phyloP scores from a whole-genome alignment of 2,113 vertebrate species.

The Carassius carassius region DNA sequence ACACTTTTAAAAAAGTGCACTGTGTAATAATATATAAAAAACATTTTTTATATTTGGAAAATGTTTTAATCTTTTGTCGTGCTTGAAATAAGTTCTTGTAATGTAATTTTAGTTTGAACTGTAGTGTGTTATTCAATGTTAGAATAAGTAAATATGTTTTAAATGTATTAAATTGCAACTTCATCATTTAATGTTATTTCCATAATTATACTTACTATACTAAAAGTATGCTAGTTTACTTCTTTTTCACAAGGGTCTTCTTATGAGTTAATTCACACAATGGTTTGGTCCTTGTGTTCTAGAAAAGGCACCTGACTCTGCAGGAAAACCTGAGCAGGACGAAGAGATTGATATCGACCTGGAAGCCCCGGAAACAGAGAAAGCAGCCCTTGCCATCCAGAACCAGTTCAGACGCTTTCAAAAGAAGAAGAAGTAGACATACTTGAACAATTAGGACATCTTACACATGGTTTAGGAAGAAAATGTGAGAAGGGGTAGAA shows the following conservation, averaged over 20 bases:
- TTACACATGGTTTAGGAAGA: conserved; percentile 29
- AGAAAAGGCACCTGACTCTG: conserved; percentile 75
- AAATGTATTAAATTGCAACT: not conserved
- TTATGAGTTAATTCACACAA: not conserved
- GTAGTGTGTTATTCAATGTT: not conserved
- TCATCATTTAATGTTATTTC: not conserved
- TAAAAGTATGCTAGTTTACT: not conserved
- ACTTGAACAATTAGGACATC: conserved; percentile 45
- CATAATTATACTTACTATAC: not conserved
- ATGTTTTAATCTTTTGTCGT: not conserved
- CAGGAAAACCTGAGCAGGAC: conserved; percentile 81
- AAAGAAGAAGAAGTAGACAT: conserved; percentile 85
- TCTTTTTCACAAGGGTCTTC: not conserved
- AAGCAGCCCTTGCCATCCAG: conserved; percentile 91
- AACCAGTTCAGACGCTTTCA: conserved; percentile 93
- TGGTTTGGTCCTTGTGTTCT: conserved; percentile 42
- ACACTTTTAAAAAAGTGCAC: too few relatives aligned
- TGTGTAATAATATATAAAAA: not conserved
- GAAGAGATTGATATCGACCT: conserved; percentile 93
- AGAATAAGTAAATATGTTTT: not conserved
- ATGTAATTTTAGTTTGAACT: not conserved
- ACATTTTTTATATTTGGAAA: too few relatives aligned
- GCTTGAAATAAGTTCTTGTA: not conserved
- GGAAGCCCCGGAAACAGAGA: conserved; percentile 92
- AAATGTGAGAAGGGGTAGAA: conserved; percentile 27